Percentiles rank a stretch among this genome's conserved stretches.
These are phyloP conservation scores for Radopholus similis DNA, from an alignment of 1,140 invertebrate genomes.

Conservation along the genomic window DNA sequence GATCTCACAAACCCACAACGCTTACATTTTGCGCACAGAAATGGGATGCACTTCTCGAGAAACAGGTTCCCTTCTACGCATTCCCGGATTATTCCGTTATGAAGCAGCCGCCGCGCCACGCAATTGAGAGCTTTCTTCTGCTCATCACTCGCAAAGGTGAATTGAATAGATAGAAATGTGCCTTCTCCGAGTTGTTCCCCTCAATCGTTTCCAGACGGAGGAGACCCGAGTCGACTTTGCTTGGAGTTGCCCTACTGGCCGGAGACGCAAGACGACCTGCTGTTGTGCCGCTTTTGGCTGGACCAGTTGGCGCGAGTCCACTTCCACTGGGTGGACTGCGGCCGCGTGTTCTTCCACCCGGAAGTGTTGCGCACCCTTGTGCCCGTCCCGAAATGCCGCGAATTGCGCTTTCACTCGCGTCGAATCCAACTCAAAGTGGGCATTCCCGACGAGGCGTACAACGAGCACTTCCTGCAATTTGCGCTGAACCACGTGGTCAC, in stretches of 20 bases:
- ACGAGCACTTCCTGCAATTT: constrained; percentile 1
- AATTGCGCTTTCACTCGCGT: neutral
- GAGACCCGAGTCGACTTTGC: neutral
- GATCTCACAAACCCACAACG: too few relatives aligned
- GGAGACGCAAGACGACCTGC: neutral
- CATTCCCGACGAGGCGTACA: neutral
- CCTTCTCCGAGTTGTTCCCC: too few relatives aligned
- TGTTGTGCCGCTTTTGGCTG: neutral
- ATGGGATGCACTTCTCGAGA: neutral
- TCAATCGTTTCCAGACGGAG: neutral
- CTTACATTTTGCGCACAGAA: neutral
- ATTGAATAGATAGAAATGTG: too few relatives aligned
- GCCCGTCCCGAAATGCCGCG: neutral
- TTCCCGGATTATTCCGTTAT: neutral
- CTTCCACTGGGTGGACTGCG: neutral
- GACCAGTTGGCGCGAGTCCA: neutral
- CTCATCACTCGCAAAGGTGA: neutral
- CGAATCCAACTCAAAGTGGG: neutral
- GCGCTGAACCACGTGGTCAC: neutral
- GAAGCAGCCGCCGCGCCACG: neutral
- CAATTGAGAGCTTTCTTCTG: neutral
- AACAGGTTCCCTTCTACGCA: neutral
- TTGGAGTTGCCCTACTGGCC: neutral
- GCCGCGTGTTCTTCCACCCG: neutral
- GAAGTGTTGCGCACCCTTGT: neutral